These are phyloP conservation scores for Petrocephalus zakoni DNA, from an alignment of 2,113 vertebrate genomes.

Conservation along the genomic window DNA sequence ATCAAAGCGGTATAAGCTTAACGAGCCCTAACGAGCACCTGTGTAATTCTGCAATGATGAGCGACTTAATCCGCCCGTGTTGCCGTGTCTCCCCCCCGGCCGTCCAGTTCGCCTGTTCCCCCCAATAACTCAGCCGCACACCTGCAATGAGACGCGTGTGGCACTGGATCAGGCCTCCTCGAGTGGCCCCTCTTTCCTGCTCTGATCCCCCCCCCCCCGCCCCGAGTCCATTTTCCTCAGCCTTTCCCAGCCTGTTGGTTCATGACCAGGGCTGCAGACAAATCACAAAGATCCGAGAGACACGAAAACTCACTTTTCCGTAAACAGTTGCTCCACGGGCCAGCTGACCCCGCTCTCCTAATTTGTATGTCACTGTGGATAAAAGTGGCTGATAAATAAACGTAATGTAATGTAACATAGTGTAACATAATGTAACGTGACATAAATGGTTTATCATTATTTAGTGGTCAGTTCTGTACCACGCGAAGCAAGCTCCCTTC, in stretches of 20 bases:
- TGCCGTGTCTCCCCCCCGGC: background rate
- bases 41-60: slow-evolving; percentile 41
- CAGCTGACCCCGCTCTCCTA: too few species aligned
- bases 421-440: too few species aligned
- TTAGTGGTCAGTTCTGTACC: background rate
- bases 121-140: background rate
- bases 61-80: slow-evolving; percentile 11
- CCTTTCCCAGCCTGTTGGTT: background rate
- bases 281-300: too few species aligned
- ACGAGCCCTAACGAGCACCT: slow-evolving; percentile 31
- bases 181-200: slow-evolving; percentile 7
- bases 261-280: background rate
- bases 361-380: background rate
- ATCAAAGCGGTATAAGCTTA: slow-evolving; percentile 19
- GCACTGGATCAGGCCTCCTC: background rate
- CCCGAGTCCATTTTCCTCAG: background rate
- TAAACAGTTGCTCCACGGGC: background rate
- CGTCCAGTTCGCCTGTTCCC: background rate
- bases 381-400: background rate
- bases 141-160: background rate
- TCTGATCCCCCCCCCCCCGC: background rate
- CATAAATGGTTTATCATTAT: background rate
- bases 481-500: background rate
- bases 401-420: background rate
- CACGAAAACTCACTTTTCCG: background rate